Conservation (phyloP, 2,888 invertebrate species). For the Lithophane semibrunnea region DNA sequence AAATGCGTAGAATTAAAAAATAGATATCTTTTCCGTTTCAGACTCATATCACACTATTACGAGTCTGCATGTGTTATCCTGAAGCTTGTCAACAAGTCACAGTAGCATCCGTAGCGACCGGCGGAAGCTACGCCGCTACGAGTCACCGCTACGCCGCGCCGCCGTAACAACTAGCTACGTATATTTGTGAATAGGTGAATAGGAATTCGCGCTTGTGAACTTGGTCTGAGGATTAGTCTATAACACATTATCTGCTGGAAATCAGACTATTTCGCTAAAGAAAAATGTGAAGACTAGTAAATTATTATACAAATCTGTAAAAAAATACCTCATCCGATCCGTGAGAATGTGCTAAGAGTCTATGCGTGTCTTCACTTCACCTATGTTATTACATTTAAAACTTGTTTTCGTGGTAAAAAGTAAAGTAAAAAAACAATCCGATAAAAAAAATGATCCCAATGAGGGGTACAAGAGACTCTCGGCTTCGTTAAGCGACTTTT, state of each 20-base stretch:
- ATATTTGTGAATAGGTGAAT: neutral
- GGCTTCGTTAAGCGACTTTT: too few species aligned
- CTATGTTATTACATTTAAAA: too few species aligned
- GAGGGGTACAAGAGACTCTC: too few species aligned
- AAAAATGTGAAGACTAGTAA: neutral
- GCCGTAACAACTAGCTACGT: conserved; percentile 45
- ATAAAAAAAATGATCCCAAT: too few species aligned
- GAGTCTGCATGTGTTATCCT: conserved; percentile 13
- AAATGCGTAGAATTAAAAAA: neutral
- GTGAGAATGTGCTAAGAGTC: too few species aligned
- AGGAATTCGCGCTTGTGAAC: conserved; percentile 13
- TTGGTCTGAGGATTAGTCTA: neutral
- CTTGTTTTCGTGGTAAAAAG: too few species aligned
- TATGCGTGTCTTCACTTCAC: too few species aligned
- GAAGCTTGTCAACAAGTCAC: conserved; percentile 21
- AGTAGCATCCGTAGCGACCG: conserved; percentile 16
- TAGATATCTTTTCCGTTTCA: neutral
- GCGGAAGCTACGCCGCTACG: conserved; percentile 39
- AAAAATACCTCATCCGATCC: too few species aligned
- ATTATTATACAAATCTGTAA: neutral
- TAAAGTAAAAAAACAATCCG: too few species aligned
- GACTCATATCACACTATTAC: neutral
- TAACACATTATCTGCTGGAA: neutral
- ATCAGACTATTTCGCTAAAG: neutral
- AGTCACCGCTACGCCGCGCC: conserved; percentile 18